A percentile compares a stretch with the other conserved stretches of the same genome.
These are phyloP conservation scores for Neodontobutis hainanensis DNA, from an alignment of 2,113 vertebrate species.

Conservation along the genomic window DNA sequence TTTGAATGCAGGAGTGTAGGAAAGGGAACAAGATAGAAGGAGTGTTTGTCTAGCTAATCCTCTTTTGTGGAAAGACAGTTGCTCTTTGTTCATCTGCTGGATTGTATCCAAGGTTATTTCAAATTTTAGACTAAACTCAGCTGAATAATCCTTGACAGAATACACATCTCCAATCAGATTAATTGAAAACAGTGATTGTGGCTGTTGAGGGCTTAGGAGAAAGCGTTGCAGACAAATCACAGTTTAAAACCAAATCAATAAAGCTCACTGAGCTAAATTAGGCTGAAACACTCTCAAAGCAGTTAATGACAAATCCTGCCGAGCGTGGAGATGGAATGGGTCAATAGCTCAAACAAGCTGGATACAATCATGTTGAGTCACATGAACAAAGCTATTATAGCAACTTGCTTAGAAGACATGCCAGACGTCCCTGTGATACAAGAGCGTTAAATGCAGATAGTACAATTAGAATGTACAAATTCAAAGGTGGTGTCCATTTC, in stretches of 20 bases:
- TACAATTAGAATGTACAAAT: slow-evolving; percentile 37
- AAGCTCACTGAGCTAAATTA: slow-evolving; percentile 68
- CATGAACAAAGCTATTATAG: slow-evolving; percentile 34
- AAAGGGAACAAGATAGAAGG: slow-evolving; percentile 24
- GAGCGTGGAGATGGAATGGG: slow-evolving; percentile 50
- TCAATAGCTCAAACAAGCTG: slow-evolving; percentile 66
- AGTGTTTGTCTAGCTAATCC: slow-evolving; percentile 51
- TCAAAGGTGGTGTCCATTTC: slow-evolving; percentile 18
- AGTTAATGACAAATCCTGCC: slow-evolving; percentile 66
- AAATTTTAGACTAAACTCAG: slow-evolving; percentile 31
- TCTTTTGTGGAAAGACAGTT: slow-evolving; percentile 36
- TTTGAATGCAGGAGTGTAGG: slow-evolving; percentile 38
- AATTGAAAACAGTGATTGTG: slow-evolving; percentile 69
- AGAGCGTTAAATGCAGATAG: slow-evolving; percentile 30
- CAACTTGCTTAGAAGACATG: slow-evolving; percentile 11
- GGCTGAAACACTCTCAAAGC: slow-evolving; percentile 68
- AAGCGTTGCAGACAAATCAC: slow-evolving; percentile 70
- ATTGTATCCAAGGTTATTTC: slow-evolving; percentile 58
- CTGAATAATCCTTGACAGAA: slow-evolving; percentile 64
- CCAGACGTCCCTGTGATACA: not conserved
- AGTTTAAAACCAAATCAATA: slow-evolving; percentile 76
- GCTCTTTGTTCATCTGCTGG: slow-evolving; percentile 38
- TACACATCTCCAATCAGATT: slow-evolving; percentile 61
- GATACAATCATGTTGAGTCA: slow-evolving; percentile 52
- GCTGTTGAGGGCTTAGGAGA: slow-evolving; percentile 57